These are phyloP conservation scores for Otis tarda DNA, from an alignment of 2,113 vertebrate genomes.

Conservation along the genomic window DNA sequence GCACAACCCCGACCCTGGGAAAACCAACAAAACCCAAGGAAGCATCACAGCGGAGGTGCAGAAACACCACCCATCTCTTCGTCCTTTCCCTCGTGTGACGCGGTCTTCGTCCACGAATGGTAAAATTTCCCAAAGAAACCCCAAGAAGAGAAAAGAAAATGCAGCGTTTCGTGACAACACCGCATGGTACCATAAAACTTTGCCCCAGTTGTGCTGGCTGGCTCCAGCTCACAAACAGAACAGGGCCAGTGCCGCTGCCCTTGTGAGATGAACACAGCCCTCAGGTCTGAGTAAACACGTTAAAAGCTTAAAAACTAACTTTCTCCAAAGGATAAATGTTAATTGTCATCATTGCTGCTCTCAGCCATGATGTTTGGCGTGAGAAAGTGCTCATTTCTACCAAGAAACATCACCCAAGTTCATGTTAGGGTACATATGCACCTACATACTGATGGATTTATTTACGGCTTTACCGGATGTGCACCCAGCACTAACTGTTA, in stretches of 20 bases:
- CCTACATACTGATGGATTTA: neutral
- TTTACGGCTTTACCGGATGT: neutral
- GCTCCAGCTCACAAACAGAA: neutral
- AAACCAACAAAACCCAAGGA: neutral
- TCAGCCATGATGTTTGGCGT: neutral
- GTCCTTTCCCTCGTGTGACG: fast-evolving
- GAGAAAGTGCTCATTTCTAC: neutral
- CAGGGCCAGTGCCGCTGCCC: neutral
- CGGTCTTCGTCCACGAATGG: neutral
- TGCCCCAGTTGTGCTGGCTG: neutral
- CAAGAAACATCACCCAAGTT: neutral
- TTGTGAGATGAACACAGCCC: neutral
- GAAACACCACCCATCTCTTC: neutral
- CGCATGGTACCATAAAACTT: neutral
- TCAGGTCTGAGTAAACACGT: neutral
- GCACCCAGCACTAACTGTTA: neutral
- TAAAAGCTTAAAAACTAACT: neutral
- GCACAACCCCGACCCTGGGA: fast-evolving
- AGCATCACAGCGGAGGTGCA: neutral
- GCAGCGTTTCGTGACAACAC: neutral
- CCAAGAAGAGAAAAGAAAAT: neutral
- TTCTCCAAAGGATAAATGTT: neutral
- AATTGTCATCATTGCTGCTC: neutral
- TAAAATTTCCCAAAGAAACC: neutral
- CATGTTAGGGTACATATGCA: fast-evolving